Evolutionary conservation across 2,888 invertebrate species (phyloP), one percentile per base, ranked within the genome.

Genomic region (Andrena camellia): DNA sequence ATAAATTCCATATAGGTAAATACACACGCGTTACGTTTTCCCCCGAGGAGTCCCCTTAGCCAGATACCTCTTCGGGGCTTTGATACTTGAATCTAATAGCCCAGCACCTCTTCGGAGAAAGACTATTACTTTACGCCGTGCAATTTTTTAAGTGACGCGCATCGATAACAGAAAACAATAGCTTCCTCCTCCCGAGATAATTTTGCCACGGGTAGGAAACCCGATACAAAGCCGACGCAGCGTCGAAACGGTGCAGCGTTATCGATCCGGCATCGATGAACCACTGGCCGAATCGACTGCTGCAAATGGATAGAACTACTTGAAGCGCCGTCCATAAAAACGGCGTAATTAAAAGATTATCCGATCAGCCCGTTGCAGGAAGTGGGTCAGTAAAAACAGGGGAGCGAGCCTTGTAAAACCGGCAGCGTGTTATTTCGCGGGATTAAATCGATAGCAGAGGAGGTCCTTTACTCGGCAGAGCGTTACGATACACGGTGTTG

Each of bases 401-500:
- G 13, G 26, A 59, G 29, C 13, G n/a, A 57, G 26, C 6, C 35
- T 29, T 35, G 70, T 78, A 52, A 60, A 79, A 70, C 26, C 62
- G 29, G 63, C 26, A 17, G 48, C 54, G 54, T n/a, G 67, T 77
- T 78, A 78, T 77, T 68, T 57, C 20, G 26, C 52, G 23, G 67
- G 23, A 29, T 8, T 20, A 54, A 68, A 63, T 79, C 48, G 79
- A 64, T 67, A 31, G 31, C 17, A 4, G 31, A n/a, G 62, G 48
- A 26, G 54, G 33, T 76, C 69, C 50, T 29, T 73, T 59, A 48
- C 29, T 31, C 77, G 35, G n/a, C 35, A 33, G 42, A 60, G 42
- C 63, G 74, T 70, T 52, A 26, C 81, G 52, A 81, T 81, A 62
- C 71, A 57, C 67, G 72, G 63, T 72, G 69, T 69, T 42, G 68